phyloP scores from a whole-genome alignment of 2,888 invertebrate species.

The Alentia gelatinosa region DNA sequence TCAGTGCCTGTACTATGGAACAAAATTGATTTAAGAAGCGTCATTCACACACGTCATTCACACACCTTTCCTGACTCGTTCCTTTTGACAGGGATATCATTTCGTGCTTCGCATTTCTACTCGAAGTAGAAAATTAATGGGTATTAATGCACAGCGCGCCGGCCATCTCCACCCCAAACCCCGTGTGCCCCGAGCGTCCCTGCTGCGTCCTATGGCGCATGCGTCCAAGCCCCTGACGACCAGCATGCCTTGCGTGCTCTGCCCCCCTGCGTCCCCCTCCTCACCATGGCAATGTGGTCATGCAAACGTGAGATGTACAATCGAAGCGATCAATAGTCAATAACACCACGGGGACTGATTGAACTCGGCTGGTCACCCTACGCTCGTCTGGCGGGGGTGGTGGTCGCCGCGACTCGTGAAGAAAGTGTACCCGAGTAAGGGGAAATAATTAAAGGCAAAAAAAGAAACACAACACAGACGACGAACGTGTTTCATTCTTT shows the following conservation, averaged over 20 bases:
- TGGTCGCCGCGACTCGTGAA: neutral
- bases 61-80: too few relatives aligned
- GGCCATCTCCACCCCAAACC: neutral
- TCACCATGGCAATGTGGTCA: slow-evolving; percentile 39
- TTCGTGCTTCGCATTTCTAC: neutral
- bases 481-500: neutral
- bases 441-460: too few relatives aligned
- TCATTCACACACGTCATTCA: too few relatives aligned
- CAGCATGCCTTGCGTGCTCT: slow-evolving; percentile 3
- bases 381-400: neutral
- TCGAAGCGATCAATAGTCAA: slow-evolving; percentile 28
- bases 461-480: neutral
- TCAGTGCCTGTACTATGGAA: too few relatives aligned
- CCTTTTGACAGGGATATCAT: too few relatives aligned
- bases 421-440: too few relatives aligned
- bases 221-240: neutral
- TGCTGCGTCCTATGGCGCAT: neutral
- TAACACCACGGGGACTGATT: neutral
- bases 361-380: neutral
- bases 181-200: neutral
- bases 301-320: slow-evolving; percentile 40
- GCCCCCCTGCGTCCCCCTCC: neutral
- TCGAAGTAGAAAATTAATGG: neutral
- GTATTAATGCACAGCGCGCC: neutral
- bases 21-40: too few relatives aligned